Evolutionary conservation across 2,113 vertebrate species (phyloP).

Genomic region (Bostrychus sinensis): DNA sequence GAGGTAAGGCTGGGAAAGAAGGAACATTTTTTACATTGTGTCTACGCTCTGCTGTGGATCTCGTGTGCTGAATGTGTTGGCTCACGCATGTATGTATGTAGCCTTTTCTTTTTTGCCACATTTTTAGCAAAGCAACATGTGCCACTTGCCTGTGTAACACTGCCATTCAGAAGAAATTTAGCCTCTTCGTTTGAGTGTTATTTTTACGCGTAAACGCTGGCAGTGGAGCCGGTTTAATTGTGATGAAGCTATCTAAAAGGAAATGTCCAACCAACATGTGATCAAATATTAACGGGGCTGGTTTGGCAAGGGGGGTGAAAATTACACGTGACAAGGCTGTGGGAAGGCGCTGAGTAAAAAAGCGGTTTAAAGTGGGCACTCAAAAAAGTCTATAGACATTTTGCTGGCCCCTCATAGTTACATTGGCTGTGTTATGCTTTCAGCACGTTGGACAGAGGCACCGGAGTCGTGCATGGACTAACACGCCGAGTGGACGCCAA

Average conservation of each 20-base stretch:
- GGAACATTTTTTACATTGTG: conserved; percentile 53
- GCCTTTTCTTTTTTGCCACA: conserved; percentile 57
- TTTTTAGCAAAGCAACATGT: conserved; percentile 78
- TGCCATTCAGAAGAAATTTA: conserved; percentile 62
- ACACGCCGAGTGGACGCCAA: conserved; percentile 79
- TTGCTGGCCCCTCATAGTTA: conserved; percentile 72
- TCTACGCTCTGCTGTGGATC: conserved; percentile 50
- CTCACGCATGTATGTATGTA: conserved; percentile 31
- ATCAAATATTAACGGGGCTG: conserved; percentile 89
- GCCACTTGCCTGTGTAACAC: conserved; percentile 70
- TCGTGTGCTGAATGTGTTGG: conserved; percentile 44
- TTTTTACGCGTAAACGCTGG: conserved; percentile 47
- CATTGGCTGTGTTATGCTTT: conserved; percentile 82
- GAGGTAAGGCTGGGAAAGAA: conserved; percentile 58
- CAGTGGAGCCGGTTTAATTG: conserved; percentile 67
- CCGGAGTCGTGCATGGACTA: conserved; percentile 81
- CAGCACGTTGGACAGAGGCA: conserved; percentile 96
- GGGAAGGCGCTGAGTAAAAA: conserved; percentile 80
- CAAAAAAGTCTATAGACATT: conserved; percentile 83
- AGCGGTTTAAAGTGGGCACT: conserved; percentile 85
- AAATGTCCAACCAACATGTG: conserved; percentile 87
- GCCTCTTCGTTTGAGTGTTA: conserved; percentile 49
- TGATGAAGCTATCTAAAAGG: conserved; percentile 75
- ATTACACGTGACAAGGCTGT: conserved; percentile 89
- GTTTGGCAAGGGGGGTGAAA: conserved; percentile 80